Percentiles rank a stretch among this genome's conserved stretches.
These are phyloP conservation scores for Microtus richardsoni DNA, from an alignment of 2,113 vertebrate genomes.

Conservation along the genomic window DNA sequence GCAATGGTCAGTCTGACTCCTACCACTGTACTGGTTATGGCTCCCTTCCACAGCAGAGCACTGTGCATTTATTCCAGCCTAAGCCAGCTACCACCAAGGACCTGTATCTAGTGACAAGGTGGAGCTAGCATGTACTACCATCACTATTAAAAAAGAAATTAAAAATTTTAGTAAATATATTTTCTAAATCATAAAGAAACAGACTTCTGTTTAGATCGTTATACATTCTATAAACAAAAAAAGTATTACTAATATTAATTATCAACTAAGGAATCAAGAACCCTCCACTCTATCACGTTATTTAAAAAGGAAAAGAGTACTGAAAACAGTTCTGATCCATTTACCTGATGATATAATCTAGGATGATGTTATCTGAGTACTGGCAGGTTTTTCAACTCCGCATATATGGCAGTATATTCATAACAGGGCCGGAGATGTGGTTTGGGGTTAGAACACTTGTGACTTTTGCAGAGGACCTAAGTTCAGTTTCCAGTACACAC, in stretches of 20 bases:
- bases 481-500: neutral
- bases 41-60: neutral
- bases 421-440: neutral
- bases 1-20: neutral
- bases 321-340: conserved; percentile 49
- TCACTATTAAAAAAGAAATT: neutral
- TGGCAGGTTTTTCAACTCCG: conserved; percentile 31
- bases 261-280: conserved; percentile 44
- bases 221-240: conserved; percentile 19
- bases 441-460: neutral
- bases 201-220: neutral
- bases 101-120: neutral
- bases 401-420: neutral
- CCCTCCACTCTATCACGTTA: neutral
- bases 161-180: neutral
- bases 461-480: neutral
- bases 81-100: neutral
- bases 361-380: neutral
- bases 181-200: neutral
- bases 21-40: neutral
- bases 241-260: neutral
- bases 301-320: neutral
- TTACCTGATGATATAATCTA: conserved; percentile 36
- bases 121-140: neutral
- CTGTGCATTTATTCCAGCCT: neutral